These are phyloP conservation scores for Seira sanloemensis DNA, from an alignment of 2,888 invertebrate genomes.

Conservation along the genomic window DNA sequence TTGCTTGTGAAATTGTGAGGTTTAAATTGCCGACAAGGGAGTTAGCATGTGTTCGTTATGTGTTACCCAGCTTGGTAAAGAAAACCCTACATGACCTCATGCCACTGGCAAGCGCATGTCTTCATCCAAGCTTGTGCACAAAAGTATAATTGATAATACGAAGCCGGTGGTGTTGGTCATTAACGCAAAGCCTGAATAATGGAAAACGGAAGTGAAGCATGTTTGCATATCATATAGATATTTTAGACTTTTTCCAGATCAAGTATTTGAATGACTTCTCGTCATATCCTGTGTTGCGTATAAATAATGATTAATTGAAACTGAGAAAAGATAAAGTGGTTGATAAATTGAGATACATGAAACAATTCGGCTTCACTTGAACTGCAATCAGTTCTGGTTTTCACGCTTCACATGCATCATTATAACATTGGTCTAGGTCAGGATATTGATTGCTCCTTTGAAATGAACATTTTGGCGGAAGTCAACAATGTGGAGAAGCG, in stretches of 20 bases:
- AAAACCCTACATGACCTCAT: background rate
- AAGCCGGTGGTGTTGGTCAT: too few species aligned
- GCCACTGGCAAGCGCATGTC: too few species aligned
- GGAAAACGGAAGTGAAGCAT: background rate
- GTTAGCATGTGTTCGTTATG: slow-evolving; percentile 13
- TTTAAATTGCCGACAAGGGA: slow-evolving; percentile 53
- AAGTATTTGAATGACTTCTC: background rate
- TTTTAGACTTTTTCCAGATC: background rate
- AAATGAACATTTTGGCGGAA: slow-evolving; percentile 33
- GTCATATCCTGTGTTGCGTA: slow-evolving; percentile 6
- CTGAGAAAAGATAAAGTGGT: slow-evolving; percentile 68
- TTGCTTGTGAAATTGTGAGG: too few species aligned
- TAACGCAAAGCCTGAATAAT: too few species aligned
- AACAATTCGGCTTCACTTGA: slow-evolving; percentile 1
- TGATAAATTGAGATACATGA: slow-evolving; percentile 58
- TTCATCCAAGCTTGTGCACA: too few species aligned
- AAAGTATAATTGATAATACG: too few species aligned
- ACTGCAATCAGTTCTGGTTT: background rate
- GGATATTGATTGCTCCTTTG: slow-evolving; percentile 38
- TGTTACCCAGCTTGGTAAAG: background rate
- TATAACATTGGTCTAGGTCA: slow-evolving; percentile 54
- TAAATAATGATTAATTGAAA: slow-evolving; percentile 71
- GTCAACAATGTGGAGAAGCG: slow-evolving; percentile 25
- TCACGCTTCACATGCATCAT: background rate
- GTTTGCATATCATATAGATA: background rate